Evolutionary conservation across 1,140 invertebrate genomes (phyloP), one percentile per base, ranked within the genome.

Genomic region (Eufriesea mexicana): DNA sequence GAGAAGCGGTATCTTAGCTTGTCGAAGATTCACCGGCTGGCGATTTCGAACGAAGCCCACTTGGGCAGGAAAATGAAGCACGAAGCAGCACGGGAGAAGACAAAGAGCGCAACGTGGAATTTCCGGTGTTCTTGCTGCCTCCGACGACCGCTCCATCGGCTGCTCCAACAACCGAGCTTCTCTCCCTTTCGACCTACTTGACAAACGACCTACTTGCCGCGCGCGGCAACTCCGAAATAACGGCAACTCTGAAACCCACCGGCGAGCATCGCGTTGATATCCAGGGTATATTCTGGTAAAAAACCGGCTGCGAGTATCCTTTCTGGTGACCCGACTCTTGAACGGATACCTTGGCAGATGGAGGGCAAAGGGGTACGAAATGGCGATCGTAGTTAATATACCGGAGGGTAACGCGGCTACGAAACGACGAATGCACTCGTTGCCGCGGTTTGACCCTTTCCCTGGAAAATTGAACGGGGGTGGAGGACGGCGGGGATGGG

Each of bases 391-490:
- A 7, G 62, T 23, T 12, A 4, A 66, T 55, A 35, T 20, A 54
- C 18, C 57, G 14, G 55, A 70, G 47, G 42, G 49, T 20, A 76
- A 51, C 49, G 55, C 7, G 47, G 35, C 57, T 55, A n/a, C 59
- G 61, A 61, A 76, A 77, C 76, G 81, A 70, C 73, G 74, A 82
- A 57, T 25, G 42, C 70, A 78, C 76, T 83, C 59, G 84, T n/a
- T 49, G 59, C 67, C 54, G 62, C 28, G 47, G 73, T 77, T 81
- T 87, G 68, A 87, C 68, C 85, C 81, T 35, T 79, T 78, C 66
- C 14, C 9, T 12, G 42, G 20, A n/a, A 83, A 83, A 67, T 64
- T 57, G 66, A 72, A 79, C 59, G 18, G 28, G 57, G 49, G 7
- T 72, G 20, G 20, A 14, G 25, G 28, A 4, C 16, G 64, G 49